These are phyloP conservation scores for Chaetodon trifascialis DNA, from an alignment of 2,113 vertebrate species.

Conservation along the genomic window DNA sequence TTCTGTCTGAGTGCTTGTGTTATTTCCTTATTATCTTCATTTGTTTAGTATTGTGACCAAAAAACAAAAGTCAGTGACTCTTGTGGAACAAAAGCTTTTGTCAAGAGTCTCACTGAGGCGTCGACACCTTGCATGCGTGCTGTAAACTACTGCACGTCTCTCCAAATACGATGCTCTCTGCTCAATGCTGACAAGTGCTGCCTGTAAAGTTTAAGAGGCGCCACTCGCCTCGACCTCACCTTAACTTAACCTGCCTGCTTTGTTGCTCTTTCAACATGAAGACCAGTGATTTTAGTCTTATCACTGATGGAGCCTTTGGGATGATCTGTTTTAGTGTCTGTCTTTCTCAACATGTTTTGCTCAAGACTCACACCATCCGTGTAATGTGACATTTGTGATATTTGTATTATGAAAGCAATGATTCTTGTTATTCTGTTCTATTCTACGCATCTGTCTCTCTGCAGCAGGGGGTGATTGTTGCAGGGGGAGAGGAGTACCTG, in stretches of 20 bases:
- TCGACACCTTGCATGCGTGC: background rate
- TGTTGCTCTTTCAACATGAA: background rate
- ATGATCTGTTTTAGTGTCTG: background rate
- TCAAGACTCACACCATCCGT: background rate
- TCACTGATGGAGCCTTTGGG: background rate
- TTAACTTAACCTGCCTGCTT: slow-evolving; percentile 6
- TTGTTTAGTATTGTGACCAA: background rate
- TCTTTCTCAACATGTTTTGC: background rate
- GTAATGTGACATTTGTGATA: slow-evolving; percentile 19
- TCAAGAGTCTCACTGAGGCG: background rate
- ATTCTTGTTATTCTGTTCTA: slow-evolving; percentile 37
- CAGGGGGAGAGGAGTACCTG: slow-evolving; percentile 96
- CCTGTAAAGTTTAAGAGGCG: background rate
- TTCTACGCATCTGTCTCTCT: slow-evolving; percentile 65
- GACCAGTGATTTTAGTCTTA: background rate
- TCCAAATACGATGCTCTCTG: background rate
- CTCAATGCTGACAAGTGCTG: background rate
- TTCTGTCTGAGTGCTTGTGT: background rate
- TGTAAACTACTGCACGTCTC: background rate
- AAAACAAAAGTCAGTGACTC: background rate
- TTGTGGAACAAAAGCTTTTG: background rate
- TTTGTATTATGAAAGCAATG: slow-evolving; percentile 24
- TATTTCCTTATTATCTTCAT: background rate
- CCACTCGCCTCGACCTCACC: slow-evolving; percentile 9
- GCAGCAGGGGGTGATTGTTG: slow-evolving; percentile 96